These are phyloP conservation scores for Bubalus kerabau DNA, from an alignment of 2,113 vertebrate species.

Conservation along the genomic window DNA sequence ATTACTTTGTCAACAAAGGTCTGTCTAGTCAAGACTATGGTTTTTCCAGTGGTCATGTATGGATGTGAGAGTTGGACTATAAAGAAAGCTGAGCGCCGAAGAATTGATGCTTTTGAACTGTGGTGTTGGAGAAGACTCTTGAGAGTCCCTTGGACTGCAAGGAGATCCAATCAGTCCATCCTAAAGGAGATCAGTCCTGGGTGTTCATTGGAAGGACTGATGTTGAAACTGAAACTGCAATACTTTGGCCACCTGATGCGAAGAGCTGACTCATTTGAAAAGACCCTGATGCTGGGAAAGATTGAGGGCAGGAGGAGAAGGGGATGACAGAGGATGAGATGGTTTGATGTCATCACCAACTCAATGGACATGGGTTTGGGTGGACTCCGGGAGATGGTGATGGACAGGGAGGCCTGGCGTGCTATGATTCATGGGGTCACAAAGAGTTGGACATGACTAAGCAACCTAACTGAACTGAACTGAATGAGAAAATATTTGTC, in stretches of 20 bases:
- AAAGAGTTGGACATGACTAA: accelerated
- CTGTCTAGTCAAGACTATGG: not conserved
- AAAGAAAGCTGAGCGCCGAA: accelerated
- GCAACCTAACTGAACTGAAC: not conserved
- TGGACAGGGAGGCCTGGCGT: not conserved
- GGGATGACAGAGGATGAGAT: not conserved
- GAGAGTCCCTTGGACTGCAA: not conserved
- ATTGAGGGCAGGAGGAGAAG: not conserved
- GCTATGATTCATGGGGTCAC: accelerated
- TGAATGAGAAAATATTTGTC: not conserved
- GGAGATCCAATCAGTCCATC: not conserved
- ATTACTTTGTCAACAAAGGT: not conserved
- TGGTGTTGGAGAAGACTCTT: not conserved
- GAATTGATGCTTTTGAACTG: not conserved
- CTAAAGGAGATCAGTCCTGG: not conserved
- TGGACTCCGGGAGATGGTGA: accelerated
- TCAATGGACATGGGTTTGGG: not conserved
- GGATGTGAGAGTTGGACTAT: not conserved
- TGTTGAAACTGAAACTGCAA: not conserved
- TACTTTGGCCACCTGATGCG: accelerated
- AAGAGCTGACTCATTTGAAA: not conserved
- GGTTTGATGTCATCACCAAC: not conserved
- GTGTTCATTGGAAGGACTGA: not conserved
- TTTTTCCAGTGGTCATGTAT: not conserved
- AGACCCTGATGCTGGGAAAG: accelerated